Conservation (phyloP, 1,140 invertebrate species). For the Oscheius sp. region DNA sequence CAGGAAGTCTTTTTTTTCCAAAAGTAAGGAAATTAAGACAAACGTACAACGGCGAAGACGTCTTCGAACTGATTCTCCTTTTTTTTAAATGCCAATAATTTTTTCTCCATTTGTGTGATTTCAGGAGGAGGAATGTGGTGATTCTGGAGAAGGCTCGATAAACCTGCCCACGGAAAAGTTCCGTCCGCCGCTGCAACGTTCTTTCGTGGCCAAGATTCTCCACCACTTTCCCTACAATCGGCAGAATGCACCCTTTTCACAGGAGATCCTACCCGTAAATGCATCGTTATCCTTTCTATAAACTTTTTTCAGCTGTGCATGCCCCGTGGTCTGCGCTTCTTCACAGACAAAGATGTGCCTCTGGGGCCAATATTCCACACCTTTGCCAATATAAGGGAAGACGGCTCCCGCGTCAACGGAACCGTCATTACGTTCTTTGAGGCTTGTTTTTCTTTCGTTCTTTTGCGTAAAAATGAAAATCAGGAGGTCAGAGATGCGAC, state of each 20-base stretch:
- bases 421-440: conserved; percentile 92
- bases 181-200: conserved; percentile 83
- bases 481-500: conserved; percentile 42
- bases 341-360: conserved; percentile 82
- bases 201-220: conserved; percentile 88
- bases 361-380: conserved; percentile 86
- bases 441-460: conserved; percentile 45
- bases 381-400: conserved; percentile 92
- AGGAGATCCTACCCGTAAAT: conserved; percentile 85
- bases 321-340: conserved; percentile 85
- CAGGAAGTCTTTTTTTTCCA: no score
- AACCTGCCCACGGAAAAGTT: conserved; percentile 58
- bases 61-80: no score
- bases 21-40: no score
- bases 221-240: conserved; percentile 77
- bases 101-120: no score
- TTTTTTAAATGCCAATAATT: no score
- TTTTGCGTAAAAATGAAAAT: not conserved
- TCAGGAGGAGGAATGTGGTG: no score
- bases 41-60: no score
- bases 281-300: conserved; percentile 11
- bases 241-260: conserved; percentile 68
- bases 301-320: conserved; percentile 75
- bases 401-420: conserved; percentile 87
- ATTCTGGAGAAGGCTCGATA: no score